Conservation (phyloP, 2,888 invertebrate species). For the Sphaeridia pumilis region DNA sequence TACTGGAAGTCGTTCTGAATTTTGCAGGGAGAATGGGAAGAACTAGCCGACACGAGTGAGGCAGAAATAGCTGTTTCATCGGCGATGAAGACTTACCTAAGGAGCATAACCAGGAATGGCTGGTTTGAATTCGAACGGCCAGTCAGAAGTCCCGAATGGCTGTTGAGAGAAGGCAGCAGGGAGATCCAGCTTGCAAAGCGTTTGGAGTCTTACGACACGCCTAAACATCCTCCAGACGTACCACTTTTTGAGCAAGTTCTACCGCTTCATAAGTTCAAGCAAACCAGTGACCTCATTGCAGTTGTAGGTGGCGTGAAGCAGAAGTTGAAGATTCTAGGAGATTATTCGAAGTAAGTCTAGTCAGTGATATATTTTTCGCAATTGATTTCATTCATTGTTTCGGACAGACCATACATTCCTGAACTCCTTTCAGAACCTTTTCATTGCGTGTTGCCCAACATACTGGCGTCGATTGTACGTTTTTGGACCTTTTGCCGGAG, state of each 20-base stretch:
- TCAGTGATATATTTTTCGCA: slow-evolving; percentile 22
- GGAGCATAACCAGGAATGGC: slow-evolving; percentile 16
- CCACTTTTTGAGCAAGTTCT: slow-evolving; percentile 42
- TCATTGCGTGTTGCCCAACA: slow-evolving; percentile 52
- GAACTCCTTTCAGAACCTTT: slow-evolving; percentile 46
- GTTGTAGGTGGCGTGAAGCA: slow-evolving; percentile 42
- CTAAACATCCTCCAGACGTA: slow-evolving; percentile 48
- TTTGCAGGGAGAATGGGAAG: slow-evolving; percentile 26
- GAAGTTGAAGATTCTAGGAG: slow-evolving; percentile 43
- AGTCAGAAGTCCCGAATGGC: slow-evolving; percentile 15
- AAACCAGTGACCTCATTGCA: slow-evolving; percentile 39
- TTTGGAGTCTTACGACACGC: slow-evolving; percentile 53
- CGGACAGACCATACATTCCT: background rate
- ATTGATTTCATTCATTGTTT: slow-evolving; percentile 21
- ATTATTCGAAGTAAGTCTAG: slow-evolving; percentile 44
- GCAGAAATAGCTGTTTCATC: slow-evolving; percentile 13
- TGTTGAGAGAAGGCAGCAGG: slow-evolving; percentile 15
- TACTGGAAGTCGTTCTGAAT: slow-evolving; percentile 18
- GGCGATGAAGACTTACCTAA: slow-evolving; percentile 18
- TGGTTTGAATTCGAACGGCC: slow-evolving; percentile 24
- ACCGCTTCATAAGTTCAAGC: slow-evolving; percentile 40
- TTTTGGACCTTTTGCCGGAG: slow-evolving; percentile 50
- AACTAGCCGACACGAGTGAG: slow-evolving; percentile 25
- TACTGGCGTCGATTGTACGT: slow-evolving; percentile 54
- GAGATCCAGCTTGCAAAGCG: slow-evolving; percentile 38